Evolutionary conservation across 2,888 invertebrate genomes (phyloP).

Genomic region (Pollenia griseotomentosa): DNA sequence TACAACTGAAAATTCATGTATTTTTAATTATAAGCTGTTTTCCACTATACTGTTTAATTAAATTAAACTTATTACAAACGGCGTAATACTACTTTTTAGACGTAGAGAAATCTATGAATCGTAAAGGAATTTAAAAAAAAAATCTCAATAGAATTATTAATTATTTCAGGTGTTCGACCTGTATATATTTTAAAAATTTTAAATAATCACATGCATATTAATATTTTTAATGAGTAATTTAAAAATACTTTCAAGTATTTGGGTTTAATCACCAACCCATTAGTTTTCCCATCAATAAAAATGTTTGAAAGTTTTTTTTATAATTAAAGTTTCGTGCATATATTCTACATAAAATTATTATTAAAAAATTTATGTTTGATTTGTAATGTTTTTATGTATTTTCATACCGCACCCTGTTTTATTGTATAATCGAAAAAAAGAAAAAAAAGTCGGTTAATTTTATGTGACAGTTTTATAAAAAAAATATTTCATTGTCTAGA

Average conservation of each 20-base stretch:
- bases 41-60: constrained; percentile 32
- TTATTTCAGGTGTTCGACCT: constrained; percentile 42
- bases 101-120: constrained; percentile 17
- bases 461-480: constrained; percentile 50
- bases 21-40: constrained; percentile 43
- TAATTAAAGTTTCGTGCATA: constrained; percentile 7
- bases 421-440: constrained; percentile 24
- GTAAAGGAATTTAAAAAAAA: constrained; percentile 16
- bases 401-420: constrained; percentile 51
- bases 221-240: constrained; percentile 47
- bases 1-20: constrained; percentile 18
- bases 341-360: constrained; percentile 32
- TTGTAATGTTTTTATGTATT: constrained; percentile 25
- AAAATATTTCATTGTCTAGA: neutral
- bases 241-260: constrained; percentile 56
- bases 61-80: constrained; percentile 57
- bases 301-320: neutral
- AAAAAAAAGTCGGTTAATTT: neutral
- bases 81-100: neutral
- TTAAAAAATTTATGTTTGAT: constrained; percentile 2
- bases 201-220: constrained; percentile 20
- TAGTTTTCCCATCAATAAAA: constrained; percentile 54
- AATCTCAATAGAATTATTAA: neutral
- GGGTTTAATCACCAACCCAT: constrained; percentile 14
- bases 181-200: too few relatives aligned